Evolutionary conservation across 1,140 invertebrate genomes (phyloP), one percentile per base, ranked within the genome.

Genomic region (Periplaneta americana): DNA sequence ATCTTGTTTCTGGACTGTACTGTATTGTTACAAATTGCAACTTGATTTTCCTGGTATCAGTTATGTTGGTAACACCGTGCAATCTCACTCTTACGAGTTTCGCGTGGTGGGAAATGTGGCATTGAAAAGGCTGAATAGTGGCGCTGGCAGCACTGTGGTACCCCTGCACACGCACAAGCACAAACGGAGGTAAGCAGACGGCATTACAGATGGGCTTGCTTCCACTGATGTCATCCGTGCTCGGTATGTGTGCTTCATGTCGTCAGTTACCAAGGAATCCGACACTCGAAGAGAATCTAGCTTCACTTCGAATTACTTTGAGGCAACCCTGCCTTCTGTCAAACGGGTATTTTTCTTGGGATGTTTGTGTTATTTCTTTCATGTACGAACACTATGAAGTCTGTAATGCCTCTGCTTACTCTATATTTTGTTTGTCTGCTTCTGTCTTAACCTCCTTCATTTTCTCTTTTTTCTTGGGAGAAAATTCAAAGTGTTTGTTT

Each of bases 1-100:
- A n/a, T 11, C 13, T 11, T 75, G 8, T 28, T 10, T 11, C 13
- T 11, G 11, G 34, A 75, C 10, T 75, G 74, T 13, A 10, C 74
- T 75, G 74, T 13, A 57, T 57, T 57, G 48, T 57, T n/a, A 17
- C 48, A 48, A 48, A 22, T 28, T 66, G 11, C 48, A 66, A 5
- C 28, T 9, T n/a, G 22, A 28, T 66, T 66, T 66, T 66, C 48
- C 48, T 66, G 48, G 22, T 83, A 79, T 81, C 90, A 92, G 90
- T 87, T 87, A 89, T 86, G 85, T 91, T 84, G 91, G 89, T 86
- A 88, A 87, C 87, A 89, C 86, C 81, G 86, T 91, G 89, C 90
- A 92, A 87, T 90, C 84, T 86, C 88, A 88, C 85, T 87, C 88
- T 81, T 86, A 91, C 84, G 88, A 91, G 85, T 91, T 90, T 88